Evolutionary conservation across 1,140 invertebrate genomes (phyloP), one percentile per base, ranked within the genome.

Genomic region (Drosophila gunungcola): DNA sequence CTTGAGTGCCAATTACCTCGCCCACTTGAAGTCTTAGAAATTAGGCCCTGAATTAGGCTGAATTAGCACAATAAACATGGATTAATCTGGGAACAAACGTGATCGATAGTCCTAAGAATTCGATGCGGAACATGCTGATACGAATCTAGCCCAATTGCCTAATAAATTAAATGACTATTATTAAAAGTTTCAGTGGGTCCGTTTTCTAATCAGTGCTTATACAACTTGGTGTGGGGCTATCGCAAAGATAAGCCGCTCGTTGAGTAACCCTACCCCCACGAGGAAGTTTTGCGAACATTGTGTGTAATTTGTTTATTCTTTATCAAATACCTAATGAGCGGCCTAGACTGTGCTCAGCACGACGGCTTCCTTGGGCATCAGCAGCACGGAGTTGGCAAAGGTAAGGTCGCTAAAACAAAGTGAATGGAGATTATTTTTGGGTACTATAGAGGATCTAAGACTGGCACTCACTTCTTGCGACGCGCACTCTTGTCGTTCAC

Each of bases 281-380:
- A 32, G 29, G 10, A 39, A 32, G 25, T 58, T 13, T 16, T 32
- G 0, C 3, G 4, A 7, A 16, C 12, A 29, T 9, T 25, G n/a
- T 49, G 32, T 42, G 32, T 27, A 5, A 39, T 32, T 56, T 13
- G 41, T 6, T 48, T 60, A 52, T 39, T 53, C 12, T 70, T 56
- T 48, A 34, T 41, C 69, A 12, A 32, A 12, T 12, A n/a, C 0
- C n/a, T 70, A 32, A n/a, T 46, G 12, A n/a, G 11, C 12, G 7
- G 36, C 25, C 70, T 64, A 85, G 51, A 89, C 51, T 41, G 90
- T 91, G 69, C 70, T 80, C 2, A 91, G 75, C 4, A 91, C 81
- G 29, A 92, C 55, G 16, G 79, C 90, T 57, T 92, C 91, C 53
- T 92, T 92, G 55, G 91, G 91, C 83, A 91, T 67, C 68, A 92